These are phyloP conservation scores for Tinea semifulvella DNA, from an alignment of 2,888 invertebrate genomes.

Conservation along the genomic window DNA sequence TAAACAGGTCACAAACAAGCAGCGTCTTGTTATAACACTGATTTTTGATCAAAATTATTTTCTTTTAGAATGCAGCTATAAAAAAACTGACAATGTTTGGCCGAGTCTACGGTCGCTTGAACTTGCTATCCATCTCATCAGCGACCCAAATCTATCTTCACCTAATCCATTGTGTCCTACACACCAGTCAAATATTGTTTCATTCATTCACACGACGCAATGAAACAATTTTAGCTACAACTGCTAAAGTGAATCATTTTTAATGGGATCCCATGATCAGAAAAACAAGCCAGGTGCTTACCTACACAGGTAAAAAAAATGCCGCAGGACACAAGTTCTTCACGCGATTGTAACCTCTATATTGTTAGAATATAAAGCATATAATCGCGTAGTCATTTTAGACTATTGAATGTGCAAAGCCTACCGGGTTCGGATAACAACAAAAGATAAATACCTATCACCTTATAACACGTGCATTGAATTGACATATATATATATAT, in stretches of 20 bases:
- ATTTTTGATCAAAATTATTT: too few relatives aligned
- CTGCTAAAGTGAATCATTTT: slow-evolving; percentile 49
- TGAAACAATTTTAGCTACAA: slow-evolving; percentile 22
- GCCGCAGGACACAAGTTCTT: slow-evolving; percentile 24
- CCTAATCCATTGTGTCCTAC: too few relatives aligned
- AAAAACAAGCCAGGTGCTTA: slow-evolving; percentile 59
- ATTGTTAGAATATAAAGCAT: slow-evolving; percentile 27
- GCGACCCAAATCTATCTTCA: too few relatives aligned
- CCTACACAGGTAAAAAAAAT: slow-evolving; percentile 48
- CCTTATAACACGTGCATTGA: slow-evolving; percentile 53
- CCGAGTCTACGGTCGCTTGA: too few relatives aligned
- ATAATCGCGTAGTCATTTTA: slow-evolving; percentile 32
- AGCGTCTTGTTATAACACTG: too few relatives aligned
- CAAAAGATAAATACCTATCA: slow-evolving; percentile 47
- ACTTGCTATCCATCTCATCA: too few relatives aligned
- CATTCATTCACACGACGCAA: not conserved
- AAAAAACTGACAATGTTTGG: too few relatives aligned
- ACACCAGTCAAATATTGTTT: too few relatives aligned
- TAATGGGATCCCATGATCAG: slow-evolving; percentile 42
- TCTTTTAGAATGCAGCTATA: too few relatives aligned
- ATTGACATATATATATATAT: too few relatives aligned
- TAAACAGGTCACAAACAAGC: too few relatives aligned
- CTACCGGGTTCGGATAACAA: slow-evolving; percentile 37
- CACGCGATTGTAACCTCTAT: slow-evolving; percentile 31
- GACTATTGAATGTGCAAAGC: slow-evolving; percentile 27